Evolutionary conservation across 92 coral and sea anemone species (phyloP).

Genomic region (Epizoanthus rinbou): DNA sequence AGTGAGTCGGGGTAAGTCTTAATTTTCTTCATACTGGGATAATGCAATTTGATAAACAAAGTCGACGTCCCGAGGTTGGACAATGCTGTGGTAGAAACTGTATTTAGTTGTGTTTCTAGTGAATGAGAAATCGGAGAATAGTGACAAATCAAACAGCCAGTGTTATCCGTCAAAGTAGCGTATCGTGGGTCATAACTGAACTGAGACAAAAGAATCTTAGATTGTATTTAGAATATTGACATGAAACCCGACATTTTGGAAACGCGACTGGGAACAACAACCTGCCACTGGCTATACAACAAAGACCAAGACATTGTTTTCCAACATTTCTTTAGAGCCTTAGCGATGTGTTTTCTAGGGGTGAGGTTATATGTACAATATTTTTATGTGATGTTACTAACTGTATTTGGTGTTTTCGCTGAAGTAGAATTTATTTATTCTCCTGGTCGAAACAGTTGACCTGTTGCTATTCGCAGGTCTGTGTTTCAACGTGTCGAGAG

Average conservation of each 20-base stretch:
- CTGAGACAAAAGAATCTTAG: too few species aligned
- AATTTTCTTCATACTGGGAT: background rate
- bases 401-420: background rate
- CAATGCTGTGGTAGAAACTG: background rate
- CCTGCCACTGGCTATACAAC: background rate
- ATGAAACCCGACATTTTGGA: background rate
- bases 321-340: background rate
- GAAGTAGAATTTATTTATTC: conserved; percentile 20
- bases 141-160: background rate
- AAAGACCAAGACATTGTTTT: background rate
- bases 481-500: conserved; percentile 26
- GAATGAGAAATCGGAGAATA: background rate
- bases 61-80: background rate
- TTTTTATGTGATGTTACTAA: background rate
- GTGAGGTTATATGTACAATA: background rate
- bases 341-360: background rate
- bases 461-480: conserved; percentile 25
- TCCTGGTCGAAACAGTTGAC: conserved; percentile 23
- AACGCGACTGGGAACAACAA: background rate
- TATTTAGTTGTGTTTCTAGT: background rate
- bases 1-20: conserved; percentile 2
- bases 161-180: background rate
- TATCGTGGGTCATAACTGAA: background rate
- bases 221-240: too few species aligned
- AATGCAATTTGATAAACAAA: background rate